phyloP scores from a whole-genome alignment of 1,140 invertebrate genomes.

The Temnothorax nylanderi region DNA sequence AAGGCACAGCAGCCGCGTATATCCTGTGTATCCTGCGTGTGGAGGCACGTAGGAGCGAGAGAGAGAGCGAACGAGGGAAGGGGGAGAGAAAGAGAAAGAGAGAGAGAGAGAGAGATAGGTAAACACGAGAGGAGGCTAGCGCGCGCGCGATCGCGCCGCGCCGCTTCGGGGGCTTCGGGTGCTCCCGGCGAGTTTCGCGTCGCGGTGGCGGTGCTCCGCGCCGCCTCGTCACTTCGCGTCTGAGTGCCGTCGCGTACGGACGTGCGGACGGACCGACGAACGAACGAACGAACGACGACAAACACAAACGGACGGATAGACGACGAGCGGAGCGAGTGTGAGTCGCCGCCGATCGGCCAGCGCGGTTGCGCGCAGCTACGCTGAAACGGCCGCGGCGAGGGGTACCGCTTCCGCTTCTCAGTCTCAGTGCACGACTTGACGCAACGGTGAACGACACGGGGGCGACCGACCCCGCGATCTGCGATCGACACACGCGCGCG shows the following conservation, averaged over 20 bases:
- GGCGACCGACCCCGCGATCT: background rate
- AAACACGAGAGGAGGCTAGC: slow-evolving; percentile 30
- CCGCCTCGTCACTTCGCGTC: slow-evolving; percentile 80
- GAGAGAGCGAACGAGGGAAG: slow-evolving; percentile 45
- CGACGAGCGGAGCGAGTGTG: background rate
- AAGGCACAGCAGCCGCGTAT: slow-evolving; percentile 10
- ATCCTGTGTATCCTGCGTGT: slow-evolving; percentile 40
- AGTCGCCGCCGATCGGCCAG: slow-evolving; percentile 11
- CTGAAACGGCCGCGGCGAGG: slow-evolving; percentile 36
- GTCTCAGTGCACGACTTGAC: slow-evolving; percentile 52
- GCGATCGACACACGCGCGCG: background rate
- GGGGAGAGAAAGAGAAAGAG: slow-evolving; percentile 48
- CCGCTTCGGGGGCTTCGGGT: slow-evolving; percentile 66
- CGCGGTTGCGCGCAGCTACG: slow-evolving; percentile 58
- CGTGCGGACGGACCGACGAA: slow-evolving; percentile 48
- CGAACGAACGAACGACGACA: background rate
- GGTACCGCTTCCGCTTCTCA: slow-evolving; percentile 7
- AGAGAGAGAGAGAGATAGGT: slow-evolving; percentile 65
- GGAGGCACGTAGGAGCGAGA: background rate
- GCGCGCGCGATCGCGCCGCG: slow-evolving; percentile 64
- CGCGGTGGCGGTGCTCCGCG: slow-evolving; percentile 46
- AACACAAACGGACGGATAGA: background rate
- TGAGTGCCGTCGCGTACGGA: slow-evolving; percentile 78
- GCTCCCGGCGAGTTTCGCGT: slow-evolving; percentile 55
- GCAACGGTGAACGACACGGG: slow-evolving; percentile 26